These are phyloP conservation scores for Heliocidaris erythrogramma DNA, from an alignment of 35 echinoderm and acorn worm species.

Conservation along the genomic window DNA sequence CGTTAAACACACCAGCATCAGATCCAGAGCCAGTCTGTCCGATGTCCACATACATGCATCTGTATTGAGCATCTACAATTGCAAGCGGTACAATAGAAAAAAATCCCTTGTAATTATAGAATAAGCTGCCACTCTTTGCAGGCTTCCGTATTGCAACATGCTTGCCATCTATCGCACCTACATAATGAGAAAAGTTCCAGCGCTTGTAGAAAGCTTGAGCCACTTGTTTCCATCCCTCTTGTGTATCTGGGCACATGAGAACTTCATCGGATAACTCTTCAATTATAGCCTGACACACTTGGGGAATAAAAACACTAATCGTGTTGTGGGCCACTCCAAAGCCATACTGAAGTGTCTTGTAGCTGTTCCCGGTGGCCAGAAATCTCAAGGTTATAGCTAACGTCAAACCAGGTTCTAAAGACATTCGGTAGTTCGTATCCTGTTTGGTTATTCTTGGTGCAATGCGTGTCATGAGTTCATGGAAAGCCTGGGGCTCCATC, in stretches of 20 bases:
- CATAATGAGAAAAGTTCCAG: conserved; percentile 50
- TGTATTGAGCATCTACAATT: conserved; percentile 58
- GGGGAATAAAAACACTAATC: too few species aligned
- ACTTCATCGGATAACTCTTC: conserved; percentile 32
- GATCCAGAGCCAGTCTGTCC: conserved; percentile 13
- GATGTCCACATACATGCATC: conserved; percentile 55
- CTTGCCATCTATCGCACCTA: conserved; percentile 48
- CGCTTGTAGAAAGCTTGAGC: conserved; percentile 14
- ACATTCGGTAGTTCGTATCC: too few species aligned
- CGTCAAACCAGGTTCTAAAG: conserved; percentile 27
- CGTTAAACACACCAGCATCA: conserved; percentile 41
- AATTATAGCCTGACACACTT: too few species aligned
- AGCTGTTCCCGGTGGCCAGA: conserved; percentile 9
- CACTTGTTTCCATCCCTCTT: conserved; percentile 51
- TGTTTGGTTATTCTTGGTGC: background rate
- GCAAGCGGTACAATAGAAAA: conserved; percentile 43
- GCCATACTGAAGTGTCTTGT: background rate
- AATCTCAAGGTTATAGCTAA: conserved; percentile 20
- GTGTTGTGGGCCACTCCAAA: background rate
- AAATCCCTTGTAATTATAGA: too few species aligned
- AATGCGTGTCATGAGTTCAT: background rate
- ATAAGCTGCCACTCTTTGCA: background rate
- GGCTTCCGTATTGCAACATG: conserved; percentile 25
- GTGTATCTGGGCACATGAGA: conserved; percentile 39
- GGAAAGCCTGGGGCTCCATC: background rate